Evolutionary conservation across 2,888 invertebrate species (phyloP).

Genomic region (Eupithecia tripunctaria): DNA sequence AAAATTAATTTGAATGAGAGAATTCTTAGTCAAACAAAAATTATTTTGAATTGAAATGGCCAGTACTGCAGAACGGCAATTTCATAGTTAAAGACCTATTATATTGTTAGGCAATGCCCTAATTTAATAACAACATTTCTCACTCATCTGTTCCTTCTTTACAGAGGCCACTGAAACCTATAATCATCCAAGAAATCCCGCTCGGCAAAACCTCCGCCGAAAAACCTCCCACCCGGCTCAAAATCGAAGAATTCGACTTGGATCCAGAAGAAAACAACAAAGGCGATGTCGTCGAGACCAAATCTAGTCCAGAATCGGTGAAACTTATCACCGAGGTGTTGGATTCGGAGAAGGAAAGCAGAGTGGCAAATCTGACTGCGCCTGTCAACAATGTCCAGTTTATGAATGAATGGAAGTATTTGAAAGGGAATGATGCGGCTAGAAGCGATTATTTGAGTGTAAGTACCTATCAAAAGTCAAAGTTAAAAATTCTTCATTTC

Average conservation of each 20-base stretch:
- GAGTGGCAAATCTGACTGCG: constrained; percentile 53
- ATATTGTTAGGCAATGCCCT: too few relatives aligned
- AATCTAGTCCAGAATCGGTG: constrained; percentile 57
- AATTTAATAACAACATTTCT: too few relatives aligned
- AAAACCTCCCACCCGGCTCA: constrained; percentile 62
- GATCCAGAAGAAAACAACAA: constrained; percentile 56
- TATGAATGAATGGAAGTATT: constrained; percentile 85
- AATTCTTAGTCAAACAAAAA: too few relatives aligned
- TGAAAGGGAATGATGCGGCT: constrained; percentile 76
- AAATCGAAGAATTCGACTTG: constrained; percentile 63
- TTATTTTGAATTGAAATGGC: too few relatives aligned
- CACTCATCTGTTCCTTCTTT: neutral
- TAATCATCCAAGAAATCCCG: constrained; percentile 78
- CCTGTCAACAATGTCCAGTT: constrained; percentile 88
- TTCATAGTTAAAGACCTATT: too few relatives aligned
- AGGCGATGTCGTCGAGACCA: constrained; percentile 17
- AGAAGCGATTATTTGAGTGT: constrained; percentile 86
- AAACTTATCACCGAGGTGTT: constrained; percentile 57
- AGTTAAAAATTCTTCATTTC: too few relatives aligned
- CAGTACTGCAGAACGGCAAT: too few relatives aligned
- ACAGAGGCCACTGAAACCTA: constrained; percentile 83
- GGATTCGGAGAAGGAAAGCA: constrained; percentile 51
- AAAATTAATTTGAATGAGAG: too few relatives aligned
- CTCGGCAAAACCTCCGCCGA: constrained; percentile 60
- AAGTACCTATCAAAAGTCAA: constrained; percentile 48